A percentile compares a stretch with the other conserved stretches of the same genome.
Conservation (phyloP, 2,113 vertebrate species). For the Albula goreensis region DNA sequence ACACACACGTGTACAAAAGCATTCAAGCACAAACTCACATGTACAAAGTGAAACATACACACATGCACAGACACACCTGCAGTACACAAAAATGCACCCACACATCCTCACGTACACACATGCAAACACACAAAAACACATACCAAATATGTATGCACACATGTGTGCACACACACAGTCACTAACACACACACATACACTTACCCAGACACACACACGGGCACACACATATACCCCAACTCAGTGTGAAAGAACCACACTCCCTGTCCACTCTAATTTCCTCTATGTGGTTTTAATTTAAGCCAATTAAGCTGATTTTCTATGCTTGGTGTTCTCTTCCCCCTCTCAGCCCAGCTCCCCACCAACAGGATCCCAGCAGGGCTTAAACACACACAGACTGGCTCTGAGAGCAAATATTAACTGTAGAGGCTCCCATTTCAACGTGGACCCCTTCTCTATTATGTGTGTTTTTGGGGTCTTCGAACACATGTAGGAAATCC, state of each 20-base stretch:
- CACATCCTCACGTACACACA: constrained; percentile 27
- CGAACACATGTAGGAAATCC: constrained; percentile 61
- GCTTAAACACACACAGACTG: constrained; percentile 65
- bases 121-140: neutral
- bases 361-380: constrained; percentile 60
- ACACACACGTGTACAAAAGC: neutral
- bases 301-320: constrained; percentile 62
- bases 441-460: constrained; percentile 48
- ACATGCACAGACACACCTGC: neutral
- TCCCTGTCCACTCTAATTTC: constrained; percentile 43
- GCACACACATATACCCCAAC: neutral
- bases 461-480: constrained; percentile 50
- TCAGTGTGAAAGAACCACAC: constrained; percentile 49
- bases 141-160: neutral
- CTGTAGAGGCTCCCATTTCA: constrained; percentile 51
- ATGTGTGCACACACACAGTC: neutral
- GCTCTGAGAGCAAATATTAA: constrained; percentile 65
- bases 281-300: constrained; percentile 54
- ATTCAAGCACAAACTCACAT: constrained; percentile 6
- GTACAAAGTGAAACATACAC: constrained; percentile 27
- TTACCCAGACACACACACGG: constrained; percentile 7
- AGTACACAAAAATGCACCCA: constrained; percentile 3
- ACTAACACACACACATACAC: constrained; percentile 24
- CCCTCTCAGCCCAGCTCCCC: constrained; percentile 30
- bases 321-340: constrained; percentile 51